Evolutionary conservation across 2,113 vertebrate genomes (phyloP).

Genomic region (Pogonocichla stellata): DNA sequence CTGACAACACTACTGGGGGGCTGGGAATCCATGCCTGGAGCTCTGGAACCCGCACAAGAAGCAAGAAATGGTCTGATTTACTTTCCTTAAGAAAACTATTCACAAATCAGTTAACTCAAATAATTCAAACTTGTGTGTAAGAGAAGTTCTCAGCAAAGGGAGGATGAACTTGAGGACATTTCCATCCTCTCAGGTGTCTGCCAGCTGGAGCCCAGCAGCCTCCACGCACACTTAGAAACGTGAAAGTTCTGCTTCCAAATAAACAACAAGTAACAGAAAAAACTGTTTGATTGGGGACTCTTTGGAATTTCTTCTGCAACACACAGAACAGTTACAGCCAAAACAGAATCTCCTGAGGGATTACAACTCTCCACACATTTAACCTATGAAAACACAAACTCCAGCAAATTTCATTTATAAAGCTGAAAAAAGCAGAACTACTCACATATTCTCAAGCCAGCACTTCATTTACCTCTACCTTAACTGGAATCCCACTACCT

Average conservation of each 20-base stretch:
- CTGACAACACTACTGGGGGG: background rate
- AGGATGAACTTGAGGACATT: background rate
- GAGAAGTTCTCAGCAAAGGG: background rate
- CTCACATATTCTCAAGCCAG: background rate
- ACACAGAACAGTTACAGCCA: background rate
- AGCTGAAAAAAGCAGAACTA: background rate
- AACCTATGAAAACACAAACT: background rate
- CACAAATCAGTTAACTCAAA: background rate
- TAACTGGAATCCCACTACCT: background rate
- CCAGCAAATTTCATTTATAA: background rate
- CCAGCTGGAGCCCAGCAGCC: background rate
- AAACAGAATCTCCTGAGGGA: background rate
- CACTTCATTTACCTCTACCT: background rate
- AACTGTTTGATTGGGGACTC: background rate
- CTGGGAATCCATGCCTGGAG: background rate
- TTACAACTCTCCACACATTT: background rate
- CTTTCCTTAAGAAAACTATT: background rate
- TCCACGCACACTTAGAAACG: accelerated
- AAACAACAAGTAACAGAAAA: background rate
- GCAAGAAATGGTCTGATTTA: background rate
- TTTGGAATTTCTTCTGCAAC: background rate
- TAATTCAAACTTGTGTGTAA: background rate
- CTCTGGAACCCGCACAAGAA: background rate
- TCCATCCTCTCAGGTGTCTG: background rate
- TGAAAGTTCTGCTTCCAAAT: background rate